Conservation (phyloP, 2,113 vertebrate genomes). For the Aspiorhynchus laticeps region DNA sequence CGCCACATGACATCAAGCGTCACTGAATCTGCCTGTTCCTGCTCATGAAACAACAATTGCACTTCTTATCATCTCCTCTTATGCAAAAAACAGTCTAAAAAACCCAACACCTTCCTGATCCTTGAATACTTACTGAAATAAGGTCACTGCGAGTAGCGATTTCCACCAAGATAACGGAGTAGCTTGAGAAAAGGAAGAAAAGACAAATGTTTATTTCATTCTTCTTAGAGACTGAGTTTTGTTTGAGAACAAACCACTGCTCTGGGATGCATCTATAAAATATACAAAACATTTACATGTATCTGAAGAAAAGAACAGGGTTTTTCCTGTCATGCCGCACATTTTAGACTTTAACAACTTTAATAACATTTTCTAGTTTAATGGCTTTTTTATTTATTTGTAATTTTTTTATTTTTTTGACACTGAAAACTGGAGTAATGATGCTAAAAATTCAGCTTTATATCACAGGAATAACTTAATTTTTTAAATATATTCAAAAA, state of each 20-base stretch:
- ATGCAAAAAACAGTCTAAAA: not conserved
- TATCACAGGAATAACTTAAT: not conserved
- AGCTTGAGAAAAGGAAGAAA: slow-evolving; percentile 65
- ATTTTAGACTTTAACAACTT: not conserved
- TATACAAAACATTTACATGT: not conserved
- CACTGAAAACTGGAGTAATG: not conserved
- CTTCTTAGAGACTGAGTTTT: not conserved
- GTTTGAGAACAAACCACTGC: not conserved
- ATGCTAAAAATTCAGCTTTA: not conserved
- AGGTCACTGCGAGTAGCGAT: slow-evolving; percentile 75
- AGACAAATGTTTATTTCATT: slow-evolving; percentile 26
- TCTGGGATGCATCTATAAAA: slow-evolving; percentile 13
- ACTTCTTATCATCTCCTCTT: not conserved
- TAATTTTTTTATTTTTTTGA: not conserved
- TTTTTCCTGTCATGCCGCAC: not conserved
- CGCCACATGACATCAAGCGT: slow-evolving; percentile 73
- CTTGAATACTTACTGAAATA: slow-evolving; percentile 70
- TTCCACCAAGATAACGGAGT: slow-evolving; percentile 77
- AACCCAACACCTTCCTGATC: not conserved
- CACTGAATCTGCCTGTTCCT: slow-evolving; percentile 68
- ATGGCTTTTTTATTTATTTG: not conserved
- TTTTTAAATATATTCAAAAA: too few species aligned
- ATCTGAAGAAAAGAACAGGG: not conserved
- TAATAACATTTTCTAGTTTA: too few species aligned
- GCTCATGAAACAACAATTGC: slow-evolving; percentile 38